Conservation (phyloP, 1,140 invertebrate species). For the Portunus trituberculatus region DNA sequence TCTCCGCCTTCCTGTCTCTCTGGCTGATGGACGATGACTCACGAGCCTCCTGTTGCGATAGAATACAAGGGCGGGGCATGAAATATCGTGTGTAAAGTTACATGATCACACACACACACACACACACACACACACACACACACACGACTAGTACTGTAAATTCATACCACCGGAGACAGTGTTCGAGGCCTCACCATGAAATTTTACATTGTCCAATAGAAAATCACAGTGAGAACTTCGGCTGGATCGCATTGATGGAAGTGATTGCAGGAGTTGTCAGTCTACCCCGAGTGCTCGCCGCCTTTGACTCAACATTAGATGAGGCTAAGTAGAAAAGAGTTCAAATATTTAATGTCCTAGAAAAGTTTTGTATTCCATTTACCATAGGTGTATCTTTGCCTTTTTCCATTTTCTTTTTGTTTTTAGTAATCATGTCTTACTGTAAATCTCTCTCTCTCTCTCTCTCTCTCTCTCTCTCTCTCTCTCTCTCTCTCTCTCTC, state of each 20-base stretch:
- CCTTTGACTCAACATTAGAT: neutral
- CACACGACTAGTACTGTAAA: neutral
- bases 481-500: no score
- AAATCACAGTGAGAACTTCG: neutral
- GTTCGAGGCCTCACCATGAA: neutral
- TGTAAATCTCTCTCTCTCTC: neutral
- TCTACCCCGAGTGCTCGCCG: neutral
- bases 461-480: neutral
- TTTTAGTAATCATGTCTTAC: neutral
- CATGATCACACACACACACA: neutral
- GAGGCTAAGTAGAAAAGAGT: neutral
- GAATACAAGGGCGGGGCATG: no score
- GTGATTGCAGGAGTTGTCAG: neutral
- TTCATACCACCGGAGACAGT: neutral
- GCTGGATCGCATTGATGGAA: neutral
- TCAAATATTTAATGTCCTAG: neutral
- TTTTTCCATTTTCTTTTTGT: neutral
- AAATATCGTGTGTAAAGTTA: no score
- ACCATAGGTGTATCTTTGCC: neutral
- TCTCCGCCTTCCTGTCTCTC: no score
- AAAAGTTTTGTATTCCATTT: neutral
- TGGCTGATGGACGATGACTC: no score
- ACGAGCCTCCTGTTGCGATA: no score
- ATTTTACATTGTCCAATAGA: neutral
- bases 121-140: constrained; percentile 3